These are phyloP conservation scores for Ophioderma brevispina DNA, from an alignment of 35 echinoderm and acorn worm species.

Conservation along the genomic window DNA sequence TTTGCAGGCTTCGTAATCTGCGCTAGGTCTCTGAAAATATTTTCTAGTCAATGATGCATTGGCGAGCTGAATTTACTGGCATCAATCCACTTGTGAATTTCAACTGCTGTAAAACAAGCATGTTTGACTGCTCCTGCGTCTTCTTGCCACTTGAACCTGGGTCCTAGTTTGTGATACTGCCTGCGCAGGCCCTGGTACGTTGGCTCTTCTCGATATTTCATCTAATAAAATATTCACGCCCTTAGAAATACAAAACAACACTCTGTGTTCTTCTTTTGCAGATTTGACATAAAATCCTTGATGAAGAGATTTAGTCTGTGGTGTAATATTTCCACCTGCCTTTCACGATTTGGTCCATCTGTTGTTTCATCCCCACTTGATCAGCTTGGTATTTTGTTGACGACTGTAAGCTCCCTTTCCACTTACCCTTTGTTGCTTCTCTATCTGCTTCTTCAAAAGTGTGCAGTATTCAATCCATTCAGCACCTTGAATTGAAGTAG, in stretches of 20 bases:
- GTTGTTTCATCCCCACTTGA: conserved; percentile 15
- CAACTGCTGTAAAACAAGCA: background rate
- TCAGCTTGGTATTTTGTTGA: background rate
- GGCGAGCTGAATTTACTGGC: background rate
- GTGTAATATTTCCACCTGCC: background rate
- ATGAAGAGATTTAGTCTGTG: background rate
- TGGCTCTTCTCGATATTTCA: conserved; percentile 11
- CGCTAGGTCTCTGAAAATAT: conserved; percentile 26
- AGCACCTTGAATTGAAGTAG: background rate
- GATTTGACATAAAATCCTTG: conserved; percentile 22
- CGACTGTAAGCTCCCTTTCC: background rate
- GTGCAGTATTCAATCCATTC: conserved; percentile 31
- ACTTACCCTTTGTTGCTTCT: conserved; percentile 1
- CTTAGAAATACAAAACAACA: background rate
- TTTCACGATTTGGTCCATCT: conserved; percentile 20
- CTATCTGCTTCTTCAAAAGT: background rate
- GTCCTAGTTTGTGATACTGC: conserved; percentile 5
- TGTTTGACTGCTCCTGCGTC: background rate
- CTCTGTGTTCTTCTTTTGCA: background rate
- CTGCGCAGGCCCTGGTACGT: conserved; percentile 20
- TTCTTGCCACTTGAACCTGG: background rate
- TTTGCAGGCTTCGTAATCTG: conserved; percentile 22
- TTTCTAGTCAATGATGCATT: conserved; percentile 19
- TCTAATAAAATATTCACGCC: background rate
- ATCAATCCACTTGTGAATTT: conserved; percentile 3